These are phyloP conservation scores for Eptatretus atami DNA, from an alignment of 2,797 vertebrate species.

Conservation along the genomic window DNA sequence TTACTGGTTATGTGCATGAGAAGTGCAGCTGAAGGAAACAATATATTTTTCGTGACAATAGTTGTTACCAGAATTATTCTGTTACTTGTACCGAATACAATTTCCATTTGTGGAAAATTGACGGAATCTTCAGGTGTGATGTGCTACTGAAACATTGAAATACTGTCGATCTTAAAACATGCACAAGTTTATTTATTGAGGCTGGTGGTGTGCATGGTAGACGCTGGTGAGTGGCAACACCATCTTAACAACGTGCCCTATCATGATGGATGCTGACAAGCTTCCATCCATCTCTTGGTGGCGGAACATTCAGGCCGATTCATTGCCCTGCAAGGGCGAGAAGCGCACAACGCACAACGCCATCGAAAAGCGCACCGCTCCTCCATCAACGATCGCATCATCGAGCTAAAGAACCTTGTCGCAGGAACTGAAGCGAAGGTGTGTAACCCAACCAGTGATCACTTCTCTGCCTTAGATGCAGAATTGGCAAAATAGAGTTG, in stretches of 20 bases:
- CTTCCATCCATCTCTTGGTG: slow-evolving; percentile 62
- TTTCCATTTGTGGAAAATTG: too few species aligned
- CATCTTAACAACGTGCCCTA: slow-evolving; percentile 60
- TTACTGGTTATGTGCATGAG: too few species aligned
- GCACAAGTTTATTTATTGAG: too few species aligned
- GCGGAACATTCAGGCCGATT: slow-evolving; percentile 20
- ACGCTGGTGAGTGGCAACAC: slow-evolving; percentile 49
- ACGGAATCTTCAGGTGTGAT: too few species aligned
- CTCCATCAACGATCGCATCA: slow-evolving; percentile 89
- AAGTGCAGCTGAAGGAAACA: too few species aligned
- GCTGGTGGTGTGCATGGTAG: slow-evolving; percentile 13
- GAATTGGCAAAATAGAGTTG: too few species aligned
- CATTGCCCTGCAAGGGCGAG: slow-evolving; percentile 36
- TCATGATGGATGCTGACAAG: slow-evolving; percentile 63
- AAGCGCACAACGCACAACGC: slow-evolving; percentile 87
- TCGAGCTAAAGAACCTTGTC: slow-evolving; percentile 79
- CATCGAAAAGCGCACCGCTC: slow-evolving; percentile 91
- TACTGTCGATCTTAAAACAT: too few species aligned
- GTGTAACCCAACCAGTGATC: background rate
- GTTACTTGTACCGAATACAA: too few species aligned
- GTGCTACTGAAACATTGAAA: too few species aligned
- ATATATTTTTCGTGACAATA: too few species aligned
- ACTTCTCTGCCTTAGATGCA: too few species aligned
- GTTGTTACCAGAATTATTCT: too few species aligned
- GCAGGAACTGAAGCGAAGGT: slow-evolving; percentile 76